phyloP scores from a whole-genome alignment of 2,797 vertebrate genomes.

The Neosilurus hyrtlii region DNA sequence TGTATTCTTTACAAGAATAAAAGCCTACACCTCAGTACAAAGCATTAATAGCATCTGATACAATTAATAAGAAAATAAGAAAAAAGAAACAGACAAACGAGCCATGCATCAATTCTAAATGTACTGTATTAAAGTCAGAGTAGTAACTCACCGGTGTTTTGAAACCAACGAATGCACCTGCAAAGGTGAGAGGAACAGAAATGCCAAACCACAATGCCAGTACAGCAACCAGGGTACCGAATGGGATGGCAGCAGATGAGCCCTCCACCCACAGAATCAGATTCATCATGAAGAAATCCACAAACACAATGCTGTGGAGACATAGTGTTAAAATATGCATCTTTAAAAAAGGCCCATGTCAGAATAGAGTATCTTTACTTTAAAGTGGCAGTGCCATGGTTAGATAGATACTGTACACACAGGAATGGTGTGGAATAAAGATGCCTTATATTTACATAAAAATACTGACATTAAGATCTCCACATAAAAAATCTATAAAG shows the following conservation, averaged over 20 bases:
- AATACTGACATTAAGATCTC: no score
- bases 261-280: constrained; percentile 89
- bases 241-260: constrained; percentile 88
- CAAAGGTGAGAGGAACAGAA: constrained; percentile 85
- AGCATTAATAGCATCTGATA: background rate
- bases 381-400: no score
- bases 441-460: no score
- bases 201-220: constrained; percentile 90
- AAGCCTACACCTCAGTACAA: background rate
- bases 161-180: constrained; percentile 89
- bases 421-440: no score
- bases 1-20: background rate
- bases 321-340: background rate
- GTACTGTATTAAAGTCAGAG: background rate
- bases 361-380: background rate
- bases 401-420: no score
- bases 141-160: constrained; percentile 79
- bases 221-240: constrained; percentile 82
- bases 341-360: background rate
- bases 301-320: constrained; percentile 83
- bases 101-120: background rate
- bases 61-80: background rate
- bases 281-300: constrained; percentile 92
- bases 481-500: no score
- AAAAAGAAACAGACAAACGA: no score